Percentiles rank a stretch among this genome's conserved stretches.
Evolutionary conservation across 2,797 vertebrate genomes (phyloP).

Genomic region (Petrocephalus sullivani): DNA sequence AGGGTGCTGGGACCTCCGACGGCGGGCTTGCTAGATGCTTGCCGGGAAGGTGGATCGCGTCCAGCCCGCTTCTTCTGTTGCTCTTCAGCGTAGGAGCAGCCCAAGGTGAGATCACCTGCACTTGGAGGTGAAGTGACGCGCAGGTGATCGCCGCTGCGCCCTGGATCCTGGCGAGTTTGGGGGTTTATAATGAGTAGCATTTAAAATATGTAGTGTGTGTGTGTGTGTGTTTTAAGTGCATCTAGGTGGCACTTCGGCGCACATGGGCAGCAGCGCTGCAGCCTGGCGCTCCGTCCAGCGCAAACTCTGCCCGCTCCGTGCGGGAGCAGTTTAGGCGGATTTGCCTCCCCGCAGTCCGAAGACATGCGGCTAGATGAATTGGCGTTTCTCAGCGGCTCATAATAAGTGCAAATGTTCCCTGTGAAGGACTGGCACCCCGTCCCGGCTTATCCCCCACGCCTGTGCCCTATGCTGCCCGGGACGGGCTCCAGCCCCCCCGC

Average conservation of each 20-base stretch:
- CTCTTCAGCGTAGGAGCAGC: constrained; percentile 67
- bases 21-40: constrained; percentile 64
- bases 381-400: background rate
- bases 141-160: background rate
- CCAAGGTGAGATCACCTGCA: constrained; percentile 70
- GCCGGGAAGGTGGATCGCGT: constrained; percentile 64
- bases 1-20: constrained; percentile 63
- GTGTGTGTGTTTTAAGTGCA: background rate
- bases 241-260: background rate
- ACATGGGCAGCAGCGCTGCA: background rate
- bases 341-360: background rate
- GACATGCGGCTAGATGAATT: background rate
- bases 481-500: background rate
- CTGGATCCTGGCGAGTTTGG: background rate
- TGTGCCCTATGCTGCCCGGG: background rate
- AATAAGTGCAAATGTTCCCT: background rate
- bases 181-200: background rate
- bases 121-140: background rate
- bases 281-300: background rate
- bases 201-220: background rate
- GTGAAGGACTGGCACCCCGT: background rate
- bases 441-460: background rate
- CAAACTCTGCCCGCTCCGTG: background rate
- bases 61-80: constrained; percentile 69
- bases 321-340: background rate